phyloP scores from a whole-genome alignment of 2,113 vertebrate genomes.

The Pluvialis apricaria region DNA sequence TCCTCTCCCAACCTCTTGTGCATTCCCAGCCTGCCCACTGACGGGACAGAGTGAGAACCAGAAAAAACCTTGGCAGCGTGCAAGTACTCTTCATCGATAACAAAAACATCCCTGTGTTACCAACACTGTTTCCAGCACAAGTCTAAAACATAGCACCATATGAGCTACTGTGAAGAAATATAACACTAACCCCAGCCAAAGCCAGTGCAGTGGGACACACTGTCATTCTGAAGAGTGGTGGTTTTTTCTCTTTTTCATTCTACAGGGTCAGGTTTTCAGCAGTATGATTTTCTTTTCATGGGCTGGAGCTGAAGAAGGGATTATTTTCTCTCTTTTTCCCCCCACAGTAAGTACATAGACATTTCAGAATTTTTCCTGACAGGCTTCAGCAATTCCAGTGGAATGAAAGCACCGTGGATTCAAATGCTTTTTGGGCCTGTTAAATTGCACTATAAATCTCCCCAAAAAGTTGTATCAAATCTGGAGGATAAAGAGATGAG shows the following conservation, averaged over 20 bases:
- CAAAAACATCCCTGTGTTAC: not conserved
- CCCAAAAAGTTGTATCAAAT: not conserved
- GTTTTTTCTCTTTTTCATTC: not conserved
- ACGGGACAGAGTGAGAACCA: not conserved
- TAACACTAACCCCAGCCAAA: not conserved
- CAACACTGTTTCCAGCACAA: not conserved
- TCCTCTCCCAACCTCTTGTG: not conserved
- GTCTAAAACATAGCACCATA: not conserved
- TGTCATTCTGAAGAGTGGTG: not conserved
- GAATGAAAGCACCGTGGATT: not conserved
- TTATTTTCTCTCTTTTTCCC: not conserved
- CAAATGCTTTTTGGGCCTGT: not conserved
- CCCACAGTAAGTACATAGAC: not conserved
- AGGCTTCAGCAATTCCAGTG: not conserved
- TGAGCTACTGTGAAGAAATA: not conserved
- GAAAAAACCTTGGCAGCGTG: not conserved
- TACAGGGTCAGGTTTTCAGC: not conserved
- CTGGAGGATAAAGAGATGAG: not conserved
- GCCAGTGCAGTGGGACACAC: rapidly evolving
- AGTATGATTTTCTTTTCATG: not conserved
- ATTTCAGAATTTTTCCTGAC: not conserved
- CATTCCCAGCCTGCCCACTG: rapidly evolving
- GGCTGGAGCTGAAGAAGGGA: not conserved
- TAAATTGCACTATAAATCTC: not conserved
- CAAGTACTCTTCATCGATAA: not conserved